Conservation (phyloP, 1,140 invertebrate genomes). For the Steinernema khuongi region DNA sequence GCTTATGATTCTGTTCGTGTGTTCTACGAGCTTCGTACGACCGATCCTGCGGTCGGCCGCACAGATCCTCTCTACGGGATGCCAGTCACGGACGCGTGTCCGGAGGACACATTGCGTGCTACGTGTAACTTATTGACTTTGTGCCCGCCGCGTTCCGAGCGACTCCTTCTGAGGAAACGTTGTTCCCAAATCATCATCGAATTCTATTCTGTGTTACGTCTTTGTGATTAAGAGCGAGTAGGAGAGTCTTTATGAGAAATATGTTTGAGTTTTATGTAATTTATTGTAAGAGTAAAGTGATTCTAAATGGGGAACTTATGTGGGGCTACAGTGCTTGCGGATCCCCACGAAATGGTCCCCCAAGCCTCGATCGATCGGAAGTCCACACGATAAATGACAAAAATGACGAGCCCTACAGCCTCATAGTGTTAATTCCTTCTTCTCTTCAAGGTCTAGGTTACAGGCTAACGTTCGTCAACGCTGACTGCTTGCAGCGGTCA, state of each 20-base stretch:
- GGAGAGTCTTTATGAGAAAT: neutral
- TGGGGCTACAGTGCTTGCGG: too few species aligned
- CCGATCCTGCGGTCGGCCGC: neutral
- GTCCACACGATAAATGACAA: too few species aligned
- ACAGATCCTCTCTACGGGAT: neutral
- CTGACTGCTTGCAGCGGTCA: too few species aligned
- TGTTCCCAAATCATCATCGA: neutral
- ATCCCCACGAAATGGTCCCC: too few species aligned
- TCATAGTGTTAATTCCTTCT: too few species aligned
- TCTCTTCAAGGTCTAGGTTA: too few species aligned
- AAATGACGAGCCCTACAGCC: too few species aligned
- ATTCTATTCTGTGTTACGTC: neutral
- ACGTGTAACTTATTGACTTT: neutral
- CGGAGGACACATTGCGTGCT: neutral
- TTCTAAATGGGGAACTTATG: too few species aligned
- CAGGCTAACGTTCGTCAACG: too few species aligned
- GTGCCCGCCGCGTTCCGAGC: neutral
- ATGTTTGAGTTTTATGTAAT: neutral
- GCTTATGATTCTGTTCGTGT: neutral
- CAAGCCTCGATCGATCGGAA: too few species aligned
- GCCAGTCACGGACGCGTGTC: neutral
- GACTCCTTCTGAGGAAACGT: neutral
- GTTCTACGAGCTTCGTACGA: neutral
- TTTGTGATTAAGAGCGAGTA: neutral
- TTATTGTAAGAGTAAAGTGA: too few species aligned